Base-by-base conservation (phyloP, 1,140 invertebrate species). In the Drosophila parabipectinata region DNA sequence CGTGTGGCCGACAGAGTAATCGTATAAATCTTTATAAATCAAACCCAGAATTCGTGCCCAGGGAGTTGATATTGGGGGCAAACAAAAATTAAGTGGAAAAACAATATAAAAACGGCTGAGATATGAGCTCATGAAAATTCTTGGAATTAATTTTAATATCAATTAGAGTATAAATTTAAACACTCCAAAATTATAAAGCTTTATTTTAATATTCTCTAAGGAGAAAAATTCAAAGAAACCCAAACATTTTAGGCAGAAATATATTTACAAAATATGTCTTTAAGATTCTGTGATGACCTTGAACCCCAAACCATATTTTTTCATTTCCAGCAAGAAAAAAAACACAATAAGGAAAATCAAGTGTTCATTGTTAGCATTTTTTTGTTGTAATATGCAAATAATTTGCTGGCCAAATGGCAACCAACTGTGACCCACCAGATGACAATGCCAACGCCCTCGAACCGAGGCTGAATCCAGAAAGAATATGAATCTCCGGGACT, bases 1-100 rank as follows among this genome's bases (percentile, higher is more conserved):
- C 82, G 82, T 83, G 79, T 64, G 50, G 30, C 66, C 63, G 79
- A 78, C 75, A 72, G 51, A 67, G 64, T 61, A 67, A 85, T 85
- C 78, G 64, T 72, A 87, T 85, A 85, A 85, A 85, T 87, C 82
- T 85, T 87, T 87, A 87, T 85, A 85, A 85, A 85, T 85, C 82
- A 85, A 63, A 32, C 56, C 37, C 55, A 53, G 63, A 60, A 59
- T 52, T 39, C 50, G 37, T 80, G 45, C 78, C 78, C 74, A 21
- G 44, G 14, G 14, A 47, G 15, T 21, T 18, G 6, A 7, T 7
- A 48, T 14, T n/a, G 7, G 41, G 34, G 39, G 39, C 21, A 37
- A n/a, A 10, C 32, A n/a, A 4, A 37, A 37, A 37, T 12, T 37
- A 37, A 4, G 4, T 37, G 4, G 34, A 37, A 37, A 37, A n/a